Conservation (phyloP, 2,888 invertebrate species). For the Stictocephala bisonia region DNA sequence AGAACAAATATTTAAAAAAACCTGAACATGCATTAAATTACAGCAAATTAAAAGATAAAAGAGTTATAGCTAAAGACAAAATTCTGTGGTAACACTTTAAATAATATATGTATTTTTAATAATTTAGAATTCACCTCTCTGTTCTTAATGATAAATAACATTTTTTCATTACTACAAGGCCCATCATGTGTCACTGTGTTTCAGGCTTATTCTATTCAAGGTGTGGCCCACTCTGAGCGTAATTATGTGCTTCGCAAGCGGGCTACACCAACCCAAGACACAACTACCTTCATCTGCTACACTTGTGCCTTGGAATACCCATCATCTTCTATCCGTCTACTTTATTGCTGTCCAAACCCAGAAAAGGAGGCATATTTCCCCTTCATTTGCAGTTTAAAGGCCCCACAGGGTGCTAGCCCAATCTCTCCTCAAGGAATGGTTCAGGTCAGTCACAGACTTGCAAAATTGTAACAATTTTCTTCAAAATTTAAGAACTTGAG, state of each 20-base stretch:
- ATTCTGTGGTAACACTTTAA: no score
- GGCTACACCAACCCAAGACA: conserved; percentile 73
- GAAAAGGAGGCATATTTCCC: conserved; percentile 85
- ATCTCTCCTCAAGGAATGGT: conserved; percentile 84
- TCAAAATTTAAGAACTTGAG: no score
- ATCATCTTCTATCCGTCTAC: conserved; percentile 81
- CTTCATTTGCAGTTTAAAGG: conserved; percentile 83
- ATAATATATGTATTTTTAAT: no score
- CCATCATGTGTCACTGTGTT: conserved; percentile 8
- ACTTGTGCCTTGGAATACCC: conserved; percentile 87
- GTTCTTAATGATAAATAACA: no score
- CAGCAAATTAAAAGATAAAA: no score
- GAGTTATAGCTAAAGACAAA: no score
- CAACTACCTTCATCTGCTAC: conserved; percentile 87
- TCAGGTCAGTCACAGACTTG: conserved; percentile 50
- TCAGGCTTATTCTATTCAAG: conserved; percentile 70
- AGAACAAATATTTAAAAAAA: conserved; percentile 40
- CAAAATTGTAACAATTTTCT: not conserved
- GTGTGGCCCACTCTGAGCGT: conserved; percentile 80
- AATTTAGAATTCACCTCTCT: no score
- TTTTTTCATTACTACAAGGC: no score
- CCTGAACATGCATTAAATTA: conserved; percentile 21
- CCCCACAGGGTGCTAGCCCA: conserved; percentile 87
- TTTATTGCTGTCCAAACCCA: conserved; percentile 72
- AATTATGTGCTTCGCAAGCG: conserved; percentile 85